Evolutionary conservation across 2,797 vertebrate species (phyloP), one percentile per base, ranked within the genome.

Genomic region (Pempheris klunzingeri): DNA sequence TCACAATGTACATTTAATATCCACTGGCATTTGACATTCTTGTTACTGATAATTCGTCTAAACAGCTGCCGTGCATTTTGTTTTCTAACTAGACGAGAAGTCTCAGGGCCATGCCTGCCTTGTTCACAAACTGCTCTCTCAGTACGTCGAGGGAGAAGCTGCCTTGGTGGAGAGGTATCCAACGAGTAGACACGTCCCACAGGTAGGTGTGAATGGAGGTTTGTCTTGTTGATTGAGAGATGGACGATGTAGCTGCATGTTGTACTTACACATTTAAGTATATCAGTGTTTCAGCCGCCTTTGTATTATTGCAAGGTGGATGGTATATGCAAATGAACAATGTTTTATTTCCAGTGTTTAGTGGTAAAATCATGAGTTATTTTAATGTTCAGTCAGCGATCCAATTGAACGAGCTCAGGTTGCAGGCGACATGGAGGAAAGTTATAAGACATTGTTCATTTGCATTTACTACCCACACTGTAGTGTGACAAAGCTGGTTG

Each of bases 101-200:
- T 93, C 94, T 0, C 65, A 73, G 66, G 84, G 61, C 41, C 84
- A 94, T 2, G 90, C 90, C 28, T 44, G 77, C 52, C 87, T 96
- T 2, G 89, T 94, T 83, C 94, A 96, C 89, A 90, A 77, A 38
- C 92, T 96, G 66, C 80, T 96, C 18, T 84, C 82, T 26, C 72
- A 75, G 80, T 88, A 89, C 79, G 57, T 80, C 2, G 41, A 87
- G 20, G 77, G 67, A 53, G 63, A 92, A 74, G 59, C 61, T 1
- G 67, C 50, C 20, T 94, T 90, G 94, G 74, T 84, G 66, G 68
- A 91, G 71, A 94, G 86, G 69, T 95, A 94, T 70, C 89, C 94
- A 7, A 95, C 91, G 0, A 91, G 78, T 18, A 69, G 39, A 53
- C 82, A 91, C 14, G 63, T 95, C 43, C 92, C 93, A 7, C 62